Base-by-base conservation (phyloP, 1,140 invertebrate genomes). In the Musca vetustissima region DNA sequence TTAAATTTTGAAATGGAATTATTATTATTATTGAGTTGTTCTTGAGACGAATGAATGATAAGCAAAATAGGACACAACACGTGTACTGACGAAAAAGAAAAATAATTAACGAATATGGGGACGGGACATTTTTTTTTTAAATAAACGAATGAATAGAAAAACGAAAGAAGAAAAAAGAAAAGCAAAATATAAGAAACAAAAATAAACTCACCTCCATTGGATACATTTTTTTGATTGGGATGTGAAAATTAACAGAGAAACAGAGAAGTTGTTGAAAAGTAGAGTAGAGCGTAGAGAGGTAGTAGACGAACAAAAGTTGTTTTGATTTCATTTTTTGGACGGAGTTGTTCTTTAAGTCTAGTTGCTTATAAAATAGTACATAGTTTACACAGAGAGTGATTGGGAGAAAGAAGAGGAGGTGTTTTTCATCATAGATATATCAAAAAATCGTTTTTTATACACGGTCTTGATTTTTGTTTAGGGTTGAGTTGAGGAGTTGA, bases 121-220 rank as follows among this genome's bases (percentile, higher is more conserved):
- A 13, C 4, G 36, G 13, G 36, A 43, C 36, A 43, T 8, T 43
- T 43, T 43, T 28, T 28, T n/a, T n/a, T n/a, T n/a, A 32, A 32
- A 32, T 32, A 4, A 32, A n/a, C n/a, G n/a, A n/a, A 32, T 4
- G 28, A 32, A 32, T 4, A 32, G 28, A 4, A 32, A 32, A 32
- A 32, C 28, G n/a, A n/a, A n/a, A n/a, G 28, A 28, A 28, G 8
- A 28, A 28, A 15, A 25, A 65, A 66, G 25, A 22, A 22, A 57
- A 47, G 49, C 32, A 49, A 57, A 66, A 36, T 43, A 49, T 19
- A 52, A 69, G 64, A 59, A 67, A 52, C 52, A 68, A 66, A 73
- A 50, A 55, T 74, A 75, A 76, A 76, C 75, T 76, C 75, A 76
- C 75, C 75, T 76, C 74, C 61, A 50, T 25, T 8, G 1, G 52